Base-by-base conservation (phyloP, 2,797 vertebrate species). In the Paramormyrops hopkinsi region DNA sequence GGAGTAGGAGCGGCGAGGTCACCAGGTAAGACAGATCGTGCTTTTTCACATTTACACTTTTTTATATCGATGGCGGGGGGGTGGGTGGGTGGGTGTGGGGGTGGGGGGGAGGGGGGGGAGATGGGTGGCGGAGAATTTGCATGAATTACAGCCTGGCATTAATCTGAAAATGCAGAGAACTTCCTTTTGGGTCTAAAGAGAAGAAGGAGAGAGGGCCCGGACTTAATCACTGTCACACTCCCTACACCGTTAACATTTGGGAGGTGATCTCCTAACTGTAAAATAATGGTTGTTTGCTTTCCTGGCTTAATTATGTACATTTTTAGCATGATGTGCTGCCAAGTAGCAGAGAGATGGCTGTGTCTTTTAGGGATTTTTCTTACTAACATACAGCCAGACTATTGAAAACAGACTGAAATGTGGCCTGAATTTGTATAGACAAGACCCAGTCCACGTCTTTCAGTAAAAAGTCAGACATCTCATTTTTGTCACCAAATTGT, bases 281-380 rank as follows among this genome's bases (percentile, higher is more conserved):
- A 93, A 92, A 91, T 92, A 90, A 91, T 90, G 89, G 50, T 88
- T 91, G 91, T 91, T 91, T 92, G 91, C 90, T 91, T 89, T 89
- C 48, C 89, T 83, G 50, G 88, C 90, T 91, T 93, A 93, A 93
- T 93, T 92, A 91, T 92, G 91, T 90, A 91, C 84, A 92, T 92
- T 92, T 84, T 91, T 91, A 91, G 88, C 84, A 48, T 89, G 86
- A 89, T 89, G 87, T 88, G 90, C 91, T 91, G 90, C 90, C 90
- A 91, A 91, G 54, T 82, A 87, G 76, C 54, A 82, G 91, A 93
- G 90, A 90, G 90, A 88, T 17, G 54, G 37, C 2, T n/a, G 62
- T 62, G 59, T 87, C 14, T 65, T 65, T 29, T 2, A 44, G n/a
- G 46, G 54, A 44, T 46, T 48, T 54, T 59, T 59, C 4, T 12